Evolutionary conservation across 2,113 vertebrate genomes (phyloP), one percentile per base, ranked within the genome.

Genomic region (Girardinichthys multiradiatus): DNA sequence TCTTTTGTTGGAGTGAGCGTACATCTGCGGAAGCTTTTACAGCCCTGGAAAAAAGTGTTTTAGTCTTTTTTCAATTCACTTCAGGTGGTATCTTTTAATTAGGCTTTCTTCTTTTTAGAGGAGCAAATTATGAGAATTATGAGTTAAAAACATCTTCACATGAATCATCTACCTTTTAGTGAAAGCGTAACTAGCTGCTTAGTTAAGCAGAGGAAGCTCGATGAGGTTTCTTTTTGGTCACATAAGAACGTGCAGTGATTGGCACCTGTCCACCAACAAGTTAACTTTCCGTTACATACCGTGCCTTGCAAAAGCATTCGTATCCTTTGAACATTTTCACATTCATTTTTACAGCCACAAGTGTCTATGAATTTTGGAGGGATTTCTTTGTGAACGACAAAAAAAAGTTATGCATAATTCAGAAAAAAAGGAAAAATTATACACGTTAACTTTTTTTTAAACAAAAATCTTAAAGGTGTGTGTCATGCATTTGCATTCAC

Each of bases 191-290:
- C 65, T 1, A 61, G 65, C 31, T 13, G 1, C 30, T 17, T 39
- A 62, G 28, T 61, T 64, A 69, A 72, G 73, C 60, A 60, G 37
- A 66, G 58, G 61, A 62, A 58, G 61, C 67, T 65, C 42, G 75
- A 82, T 62, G 67, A 8, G 59, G 66, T 78, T 72, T 70, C 76
- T 83, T 74, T 84, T 68, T 51, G 29, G 70, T 78, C 65, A 77
- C 74, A 74, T 57, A 54, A 66, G 58, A 72, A 72, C 54, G 75
- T 67, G 15, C 10, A 63, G 37, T 54, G 63, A 70, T 62, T 78
- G n/a, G n/a, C 66, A 76, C 63, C 66, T 61, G 45, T 48, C 26
- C 68, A 68, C 66, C 64, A 62, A 74, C 67, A 59, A 27, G 29
- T 27, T 58, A 21, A 48, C 4, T n/a, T 54, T 10, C 5, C 35